phyloP scores from a whole-genome alignment of 2,797 vertebrate genomes.

The Muscicapa striata region DNA sequence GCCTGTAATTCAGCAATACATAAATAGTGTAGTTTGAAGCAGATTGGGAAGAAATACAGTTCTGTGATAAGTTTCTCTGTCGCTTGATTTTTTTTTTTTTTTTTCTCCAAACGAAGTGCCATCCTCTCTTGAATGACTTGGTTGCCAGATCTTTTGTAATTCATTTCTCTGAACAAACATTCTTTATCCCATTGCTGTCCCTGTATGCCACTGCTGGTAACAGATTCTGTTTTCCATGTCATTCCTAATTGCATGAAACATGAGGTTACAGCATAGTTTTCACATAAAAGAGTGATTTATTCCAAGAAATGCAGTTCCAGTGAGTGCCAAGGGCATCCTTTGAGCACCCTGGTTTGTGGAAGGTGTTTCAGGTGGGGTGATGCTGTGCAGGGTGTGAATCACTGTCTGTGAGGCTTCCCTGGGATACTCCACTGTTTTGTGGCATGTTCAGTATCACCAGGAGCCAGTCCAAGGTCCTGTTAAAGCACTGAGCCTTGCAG shows the following conservation, averaged over 20 bases:
- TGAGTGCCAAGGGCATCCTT: neutral
- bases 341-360: neutral
- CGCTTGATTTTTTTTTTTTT: neutral
- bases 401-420: neutral
- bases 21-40: neutral
- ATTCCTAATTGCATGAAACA: neutral
- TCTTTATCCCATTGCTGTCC: neutral
- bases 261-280: neutral
- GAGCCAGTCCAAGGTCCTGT: neutral
- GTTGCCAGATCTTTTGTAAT: neutral
- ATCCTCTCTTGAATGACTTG: neutral
- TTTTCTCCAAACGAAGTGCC: neutral
- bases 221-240: neutral
- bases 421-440: neutral
- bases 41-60: neutral
- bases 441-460: fast-evolving
- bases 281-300: neutral
- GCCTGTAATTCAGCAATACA: neutral
- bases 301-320: neutral
- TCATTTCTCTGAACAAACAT: neutral
- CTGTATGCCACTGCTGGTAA: neutral
- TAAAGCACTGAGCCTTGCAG: neutral
- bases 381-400: neutral
- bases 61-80: neutral
- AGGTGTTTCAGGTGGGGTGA: neutral